Base-by-base conservation (phyloP, 2,797 vertebrate species). In the Myotis daubentonii region DNA sequence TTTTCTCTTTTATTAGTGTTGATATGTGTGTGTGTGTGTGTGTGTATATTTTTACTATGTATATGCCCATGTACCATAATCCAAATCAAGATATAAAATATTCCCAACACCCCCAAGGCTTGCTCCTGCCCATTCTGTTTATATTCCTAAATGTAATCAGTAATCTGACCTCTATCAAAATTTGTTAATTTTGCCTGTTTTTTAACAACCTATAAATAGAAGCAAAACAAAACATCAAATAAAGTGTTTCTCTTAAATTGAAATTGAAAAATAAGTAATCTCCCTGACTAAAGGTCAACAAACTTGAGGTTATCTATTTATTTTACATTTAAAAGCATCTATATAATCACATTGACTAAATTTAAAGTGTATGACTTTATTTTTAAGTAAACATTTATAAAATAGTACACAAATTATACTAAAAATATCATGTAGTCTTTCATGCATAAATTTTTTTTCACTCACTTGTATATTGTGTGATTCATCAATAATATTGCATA, bases 201-300 rank as follows among this genome's bases (percentile, higher is more conserved):
- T 95, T 70, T n/a, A 84, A 87, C 16, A 91, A 41, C 10, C 71
- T 53, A 86, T 19, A 82, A 66, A 62, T 16, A 60, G 68, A 94
- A 95, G 71, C 79, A 95, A 96, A 96, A 83, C 83, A 94, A 95
- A 95, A 83, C 71, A 96, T 93, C 53, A 92, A 95, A 80, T 68
- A 44, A 87, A 19, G 12, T 89, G 8, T 85, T 93, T 84, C 41
- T 95, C 30, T 95, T 90, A 94, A 94, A 93, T 4, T 83, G n/a
- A 94, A 92, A 75, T 53, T 80, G 53, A 76, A 95, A 93, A 87
- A 85, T 70, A 96, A 94, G 87, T 95, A 90, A 85, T 91, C 41
- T 84, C 36, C 51, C 65, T 87, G 33, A n/a, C 49, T 85, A 91
- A 95, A 96, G 28, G 94, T 96, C 86, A 96, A 71, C 8, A 90